Evolutionary conservation across 2,113 vertebrate genomes (phyloP), one percentile per base, ranked within the genome.

Genomic region (Scomber scombrus): DNA sequence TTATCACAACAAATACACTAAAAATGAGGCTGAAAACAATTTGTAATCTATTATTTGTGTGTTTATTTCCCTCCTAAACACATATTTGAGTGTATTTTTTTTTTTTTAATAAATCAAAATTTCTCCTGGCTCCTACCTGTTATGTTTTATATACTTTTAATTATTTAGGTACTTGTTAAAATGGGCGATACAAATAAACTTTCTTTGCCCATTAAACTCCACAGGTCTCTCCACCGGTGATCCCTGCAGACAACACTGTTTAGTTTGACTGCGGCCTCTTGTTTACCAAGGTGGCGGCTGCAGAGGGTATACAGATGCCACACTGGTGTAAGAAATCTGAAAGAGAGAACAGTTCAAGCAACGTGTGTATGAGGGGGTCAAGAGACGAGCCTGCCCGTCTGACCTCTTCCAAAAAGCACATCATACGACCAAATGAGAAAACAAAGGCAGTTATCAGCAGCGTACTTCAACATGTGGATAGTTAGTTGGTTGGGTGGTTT

Each of bases 401-500:
- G 16, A 74, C 54, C 65, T 75, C 45, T 74, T 68, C 26, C 57
- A 18, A 71, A 26, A 58, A 69, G 46, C 58, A 69, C n/a, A 57
- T 23, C 56, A 76, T 74, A 60, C 47, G 74, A 62, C n/a, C 73
- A 85, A 83, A 82, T 71, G 26, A 71, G 40, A 34, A 81, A 76
- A 77, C 40, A 88, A 52, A 72, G 31, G 21, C 64, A 34, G 70
- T 55, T 61, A 83, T 79, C 70, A 76, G 74, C 65, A 31, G 45
- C n/a, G 66, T 62, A 43, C 64, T 81, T 58, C 58, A 52, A 87
- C 82, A 85, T 57, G 71, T 81, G 51, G 75, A 78, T 66, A 55
- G 61, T 75, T 85, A 85, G 70, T 81, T 61, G 82, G 82, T 74
- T 81, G 82, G 84, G 68, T 18, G 57, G 52, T 71, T 88, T 82